phyloP scores from a whole-genome alignment of 2,888 invertebrate species.

The Coleophora flavipennella region DNA sequence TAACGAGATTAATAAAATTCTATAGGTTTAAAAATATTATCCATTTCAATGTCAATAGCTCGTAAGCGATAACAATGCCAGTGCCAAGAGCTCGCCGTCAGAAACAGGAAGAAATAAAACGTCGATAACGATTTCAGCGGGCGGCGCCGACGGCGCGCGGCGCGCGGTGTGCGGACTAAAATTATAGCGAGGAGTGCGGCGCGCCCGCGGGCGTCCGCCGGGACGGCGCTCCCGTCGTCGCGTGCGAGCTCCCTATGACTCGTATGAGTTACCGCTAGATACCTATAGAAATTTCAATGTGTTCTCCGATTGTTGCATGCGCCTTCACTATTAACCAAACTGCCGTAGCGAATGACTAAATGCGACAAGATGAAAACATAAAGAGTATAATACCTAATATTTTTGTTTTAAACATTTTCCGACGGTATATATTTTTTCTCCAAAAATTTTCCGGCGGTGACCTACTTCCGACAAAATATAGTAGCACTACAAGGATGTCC shows the following conservation, averaged over 20 bases:
- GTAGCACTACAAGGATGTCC: too few relatives aligned
- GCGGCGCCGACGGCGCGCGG: conserved; percentile 22
- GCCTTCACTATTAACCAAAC: too few relatives aligned
- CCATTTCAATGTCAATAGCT: conserved; percentile 10
- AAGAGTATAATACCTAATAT: too few relatives aligned
- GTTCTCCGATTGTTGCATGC: too few relatives aligned
- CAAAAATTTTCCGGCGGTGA: too few relatives aligned
- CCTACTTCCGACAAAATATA: too few relatives aligned
- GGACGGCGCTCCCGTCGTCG: background rate
- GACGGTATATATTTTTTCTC: too few relatives aligned
- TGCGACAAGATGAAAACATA: too few relatives aligned
- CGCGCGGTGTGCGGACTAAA: conserved; percentile 44
- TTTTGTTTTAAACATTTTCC: too few relatives aligned
- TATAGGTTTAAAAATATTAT: conserved; percentile 2
- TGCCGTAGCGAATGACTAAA: too few relatives aligned
- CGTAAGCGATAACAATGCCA: conserved; percentile 32
- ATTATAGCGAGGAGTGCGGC: conserved; percentile 49
- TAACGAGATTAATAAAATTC: background rate
- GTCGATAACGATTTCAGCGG: conserved; percentile 34
- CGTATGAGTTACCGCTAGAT: too few relatives aligned
- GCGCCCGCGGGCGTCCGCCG: background rate
- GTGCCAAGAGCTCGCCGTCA: conserved; percentile 51
- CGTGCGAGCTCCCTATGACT: background rate
- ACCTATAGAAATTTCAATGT: too few relatives aligned
- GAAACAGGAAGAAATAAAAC: conserved; percentile 54